Percentiles rank a stretch among this genome's conserved stretches.
phyloP scores from a whole-genome alignment of 2,113 vertebrate species.

The Etheostoma spectabile region DNA sequence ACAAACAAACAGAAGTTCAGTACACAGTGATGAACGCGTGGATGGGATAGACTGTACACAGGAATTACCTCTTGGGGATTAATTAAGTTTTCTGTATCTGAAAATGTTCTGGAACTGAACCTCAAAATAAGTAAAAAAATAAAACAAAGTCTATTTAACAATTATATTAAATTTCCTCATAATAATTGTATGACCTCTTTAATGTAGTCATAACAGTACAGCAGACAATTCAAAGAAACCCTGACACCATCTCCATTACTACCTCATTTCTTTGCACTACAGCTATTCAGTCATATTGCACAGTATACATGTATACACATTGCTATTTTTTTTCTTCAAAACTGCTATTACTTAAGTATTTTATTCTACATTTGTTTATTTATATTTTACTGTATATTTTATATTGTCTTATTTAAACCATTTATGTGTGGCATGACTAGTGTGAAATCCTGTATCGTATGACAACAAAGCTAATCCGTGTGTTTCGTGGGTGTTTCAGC shows the following conservation, averaged over 20 bases:
- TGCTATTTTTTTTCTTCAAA: background rate
- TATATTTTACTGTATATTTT: background rate
- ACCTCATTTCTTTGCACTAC: background rate
- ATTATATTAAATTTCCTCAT: background rate
- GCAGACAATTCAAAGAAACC: background rate
- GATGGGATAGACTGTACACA: too few relatives aligned
- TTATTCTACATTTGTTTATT: background rate
- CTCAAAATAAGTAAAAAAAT: background rate
- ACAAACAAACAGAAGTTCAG: background rate
- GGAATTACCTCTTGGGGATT: too few relatives aligned
- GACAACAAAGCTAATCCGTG: background rate
- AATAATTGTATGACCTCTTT: background rate
- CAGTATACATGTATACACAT: too few relatives aligned
- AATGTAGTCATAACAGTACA: background rate
- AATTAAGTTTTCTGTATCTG: too few relatives aligned
- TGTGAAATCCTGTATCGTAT: too few relatives aligned
- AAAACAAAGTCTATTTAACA: background rate
- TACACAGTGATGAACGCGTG: background rate
- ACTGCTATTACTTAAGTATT: background rate
- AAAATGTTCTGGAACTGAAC: background rate
- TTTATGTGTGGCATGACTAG: background rate
- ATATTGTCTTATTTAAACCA: background rate
- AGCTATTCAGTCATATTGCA: background rate
- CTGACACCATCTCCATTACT: background rate
- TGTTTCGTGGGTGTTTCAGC: too few relatives aligned